phyloP scores from a whole-genome alignment of 2,888 invertebrate species.

The Pyrochroa serraticornis region DNA sequence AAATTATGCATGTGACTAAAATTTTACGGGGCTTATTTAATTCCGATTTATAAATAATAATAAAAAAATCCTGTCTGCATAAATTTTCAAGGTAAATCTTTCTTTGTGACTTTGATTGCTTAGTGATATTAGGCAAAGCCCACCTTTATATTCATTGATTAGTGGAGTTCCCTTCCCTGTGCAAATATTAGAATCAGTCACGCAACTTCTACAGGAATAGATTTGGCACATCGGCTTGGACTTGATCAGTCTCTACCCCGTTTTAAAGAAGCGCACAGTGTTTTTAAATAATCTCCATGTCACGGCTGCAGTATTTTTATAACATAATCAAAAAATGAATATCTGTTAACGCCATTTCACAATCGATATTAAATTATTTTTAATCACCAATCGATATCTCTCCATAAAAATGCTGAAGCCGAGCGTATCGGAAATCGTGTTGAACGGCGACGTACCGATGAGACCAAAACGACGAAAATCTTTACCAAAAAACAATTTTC shows the following conservation, averaged over 20 bases:
- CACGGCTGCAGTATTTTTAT: neutral
- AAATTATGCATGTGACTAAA: too few relatives aligned
- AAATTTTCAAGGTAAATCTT: too few relatives aligned
- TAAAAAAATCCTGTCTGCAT: too few relatives aligned
- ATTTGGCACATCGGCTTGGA: constrained; percentile 48
- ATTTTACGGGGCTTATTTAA: too few relatives aligned
- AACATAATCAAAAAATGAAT: constrained; percentile 23
- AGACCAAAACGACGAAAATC: constrained; percentile 47
- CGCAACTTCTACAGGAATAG: constrained; percentile 50
- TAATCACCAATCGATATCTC: neutral
- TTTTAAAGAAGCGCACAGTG: constrained; percentile 20
- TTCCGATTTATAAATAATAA: too few relatives aligned
- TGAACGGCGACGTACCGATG: constrained; percentile 35
- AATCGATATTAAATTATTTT: neutral
- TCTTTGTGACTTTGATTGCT: too few relatives aligned
- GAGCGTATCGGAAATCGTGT: constrained; percentile 42
- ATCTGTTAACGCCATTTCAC: neutral
- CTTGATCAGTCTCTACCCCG: constrained; percentile 40
- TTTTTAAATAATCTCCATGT: neutral
- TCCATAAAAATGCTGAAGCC: constrained; percentile 40
- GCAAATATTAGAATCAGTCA: constrained; percentile 23
- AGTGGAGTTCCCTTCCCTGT: neutral
- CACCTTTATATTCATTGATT: neutral
- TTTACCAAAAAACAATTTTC: constrained; percentile 70
- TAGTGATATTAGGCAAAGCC: too few relatives aligned